Conservation (phyloP, 2,113 vertebrate species). For the Geococcyx californianus region DNA sequence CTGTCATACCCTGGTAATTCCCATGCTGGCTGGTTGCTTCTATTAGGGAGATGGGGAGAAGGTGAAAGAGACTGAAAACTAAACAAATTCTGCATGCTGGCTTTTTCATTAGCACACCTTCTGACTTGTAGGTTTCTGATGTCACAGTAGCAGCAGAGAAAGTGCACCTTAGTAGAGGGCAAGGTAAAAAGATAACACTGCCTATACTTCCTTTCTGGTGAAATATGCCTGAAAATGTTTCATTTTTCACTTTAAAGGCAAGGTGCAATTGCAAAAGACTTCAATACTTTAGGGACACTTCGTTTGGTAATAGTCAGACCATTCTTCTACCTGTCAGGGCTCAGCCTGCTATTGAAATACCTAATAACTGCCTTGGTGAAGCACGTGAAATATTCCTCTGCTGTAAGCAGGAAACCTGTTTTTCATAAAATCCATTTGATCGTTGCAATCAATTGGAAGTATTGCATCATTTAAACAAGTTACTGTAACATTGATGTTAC, state of each 20-base stretch:
- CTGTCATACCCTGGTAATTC: not conserved
- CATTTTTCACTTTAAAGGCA: constrained; percentile 44
- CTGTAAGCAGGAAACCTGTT: not conserved
- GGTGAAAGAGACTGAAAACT: not conserved
- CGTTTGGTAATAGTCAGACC: constrained; percentile 3
- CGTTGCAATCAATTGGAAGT: not conserved
- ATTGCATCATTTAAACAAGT: not conserved
- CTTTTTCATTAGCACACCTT: not conserved
- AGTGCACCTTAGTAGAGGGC: not conserved
- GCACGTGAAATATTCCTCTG: not conserved
- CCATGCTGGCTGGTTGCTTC: not conserved
- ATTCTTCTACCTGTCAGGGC: constrained; percentile 25
- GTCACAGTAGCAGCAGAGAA: not conserved
- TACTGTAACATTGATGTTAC: not conserved
- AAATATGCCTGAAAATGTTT: constrained; percentile 18
- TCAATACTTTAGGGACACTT: constrained; percentile 19
- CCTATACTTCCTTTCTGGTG: not conserved
- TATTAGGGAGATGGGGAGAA: not conserved
- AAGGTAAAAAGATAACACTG: not conserved
- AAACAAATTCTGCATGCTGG: not conserved
- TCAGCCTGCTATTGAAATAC: not conserved
- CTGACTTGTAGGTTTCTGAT: not conserved
- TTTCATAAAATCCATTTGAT: constrained; percentile 1
- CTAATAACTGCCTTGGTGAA: not conserved
- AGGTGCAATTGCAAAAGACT: not conserved